A percentile compares a stretch with the other conserved stretches of the same genome.
Conservation (phyloP, 2,113 vertebrate genomes). For the Pelusios castaneus region DNA sequence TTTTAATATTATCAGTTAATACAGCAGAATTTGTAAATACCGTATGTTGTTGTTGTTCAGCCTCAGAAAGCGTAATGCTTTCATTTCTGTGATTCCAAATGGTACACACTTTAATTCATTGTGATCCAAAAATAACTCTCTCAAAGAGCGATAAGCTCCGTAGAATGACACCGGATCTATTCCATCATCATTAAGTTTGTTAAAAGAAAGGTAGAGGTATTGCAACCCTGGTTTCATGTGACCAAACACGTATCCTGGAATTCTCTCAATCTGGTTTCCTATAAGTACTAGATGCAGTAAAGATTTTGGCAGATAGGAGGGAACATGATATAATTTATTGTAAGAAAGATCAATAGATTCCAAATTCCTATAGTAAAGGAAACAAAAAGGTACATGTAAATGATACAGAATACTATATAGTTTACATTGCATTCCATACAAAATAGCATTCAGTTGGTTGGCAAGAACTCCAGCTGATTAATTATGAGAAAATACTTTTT, state of each 20-base stretch:
- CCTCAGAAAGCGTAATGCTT: slow-evolving; percentile 87
- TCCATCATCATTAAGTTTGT: slow-evolving; percentile 87
- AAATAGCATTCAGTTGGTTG: neutral
- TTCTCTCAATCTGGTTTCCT: slow-evolving; percentile 93
- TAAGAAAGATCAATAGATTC: slow-evolving; percentile 96
- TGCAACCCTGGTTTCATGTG: slow-evolving; percentile 95
- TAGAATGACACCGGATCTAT: slow-evolving; percentile 91
- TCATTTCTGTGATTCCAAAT: slow-evolving; percentile 91
- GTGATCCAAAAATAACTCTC: slow-evolving; percentile 94
- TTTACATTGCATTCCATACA: neutral
- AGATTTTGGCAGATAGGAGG: slow-evolving; percentile 93
- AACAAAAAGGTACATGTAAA: neutral
- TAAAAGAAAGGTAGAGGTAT: slow-evolving; percentile 95
- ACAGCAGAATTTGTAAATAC: slow-evolving; percentile 73
- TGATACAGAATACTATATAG: neutral
- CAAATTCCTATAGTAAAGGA: slow-evolving; percentile 83
- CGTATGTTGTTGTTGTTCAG: slow-evolving; percentile 95
- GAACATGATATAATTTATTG: slow-evolving; percentile 93
- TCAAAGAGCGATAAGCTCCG: slow-evolving; percentile 87
- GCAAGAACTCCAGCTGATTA: neutral
- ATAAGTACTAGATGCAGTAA: slow-evolving; percentile 91
- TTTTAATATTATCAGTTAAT: neutral
- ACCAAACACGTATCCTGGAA: slow-evolving; percentile 95
- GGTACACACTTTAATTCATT: slow-evolving; percentile 89
- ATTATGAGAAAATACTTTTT: neutral